Conservation (phyloP, 1,140 invertebrate genomes). For the Gryllus bimaculatus region DNA sequence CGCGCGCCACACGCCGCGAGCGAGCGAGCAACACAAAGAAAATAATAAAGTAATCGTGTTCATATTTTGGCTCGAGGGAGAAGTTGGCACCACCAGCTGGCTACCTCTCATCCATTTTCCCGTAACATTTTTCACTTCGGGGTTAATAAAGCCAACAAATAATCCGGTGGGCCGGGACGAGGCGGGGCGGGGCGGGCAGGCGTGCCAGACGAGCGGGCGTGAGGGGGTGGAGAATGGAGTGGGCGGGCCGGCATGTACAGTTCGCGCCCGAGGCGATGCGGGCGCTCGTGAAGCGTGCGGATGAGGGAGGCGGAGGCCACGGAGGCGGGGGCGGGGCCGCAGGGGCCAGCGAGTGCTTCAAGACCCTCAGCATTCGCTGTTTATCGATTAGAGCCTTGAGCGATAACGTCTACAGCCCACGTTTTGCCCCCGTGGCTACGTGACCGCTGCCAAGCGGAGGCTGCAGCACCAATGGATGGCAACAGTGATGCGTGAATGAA, state of each 20-base stretch:
- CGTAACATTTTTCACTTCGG: too few relatives aligned
- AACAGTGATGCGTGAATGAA: too few relatives aligned
- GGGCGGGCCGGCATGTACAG: neutral
- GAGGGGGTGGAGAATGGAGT: neutral
- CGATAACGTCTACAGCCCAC: neutral
- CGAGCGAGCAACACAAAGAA: too few relatives aligned
- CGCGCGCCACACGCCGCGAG: too few relatives aligned
- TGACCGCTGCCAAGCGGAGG: neutral
- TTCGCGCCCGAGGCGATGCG: neutral
- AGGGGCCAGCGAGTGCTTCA: neutral
- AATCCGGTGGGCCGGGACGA: too few relatives aligned
- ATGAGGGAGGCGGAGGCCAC: neutral
- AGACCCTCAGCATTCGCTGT: neutral
- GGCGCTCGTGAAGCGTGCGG: neutral
- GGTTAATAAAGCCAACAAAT: too few relatives aligned
- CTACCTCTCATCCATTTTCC: too few relatives aligned
- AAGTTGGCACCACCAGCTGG: too few relatives aligned
- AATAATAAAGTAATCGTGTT: too few relatives aligned
- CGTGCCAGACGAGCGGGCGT: neutral
- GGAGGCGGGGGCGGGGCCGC: too few relatives aligned
- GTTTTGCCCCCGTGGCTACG: neutral
- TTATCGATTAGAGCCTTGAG: neutral
- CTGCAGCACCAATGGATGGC: neutral
- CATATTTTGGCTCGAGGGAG: too few relatives aligned
- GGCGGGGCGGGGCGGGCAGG: too few relatives aligned